Percentiles rank a stretch among this genome's conserved stretches.
These are phyloP conservation scores for Amiota mariae DNA, from an alignment of 2,888 invertebrate species.

Conservation along the genomic window DNA sequence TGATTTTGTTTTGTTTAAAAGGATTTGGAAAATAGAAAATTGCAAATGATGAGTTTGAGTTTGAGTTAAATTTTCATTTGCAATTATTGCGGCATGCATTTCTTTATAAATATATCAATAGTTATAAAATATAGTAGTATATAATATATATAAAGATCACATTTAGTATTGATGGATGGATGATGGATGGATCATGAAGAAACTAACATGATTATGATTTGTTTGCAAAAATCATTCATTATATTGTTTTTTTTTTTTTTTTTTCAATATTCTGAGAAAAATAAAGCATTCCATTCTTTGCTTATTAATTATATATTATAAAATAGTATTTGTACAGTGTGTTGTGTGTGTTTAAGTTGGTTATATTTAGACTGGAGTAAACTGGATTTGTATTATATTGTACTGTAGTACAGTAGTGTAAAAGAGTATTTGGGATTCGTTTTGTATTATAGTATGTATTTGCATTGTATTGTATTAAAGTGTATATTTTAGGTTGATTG, in stretches of 20 bases:
- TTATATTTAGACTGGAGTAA: not conserved
- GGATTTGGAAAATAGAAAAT: constrained; percentile 61
- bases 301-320: constrained; percentile 1
- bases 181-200: constrained; percentile 27
- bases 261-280: not conserved
- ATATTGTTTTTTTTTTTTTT: too few relatives aligned
- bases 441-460: not conserved
- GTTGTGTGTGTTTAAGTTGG: not conserved
- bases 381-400: too few relatives aligned
- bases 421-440: too few relatives aligned
- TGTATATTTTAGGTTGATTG: not conserved
- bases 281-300: constrained; percentile 27
- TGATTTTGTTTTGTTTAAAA: constrained; percentile 30
- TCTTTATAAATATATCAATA: constrained; percentile 8
- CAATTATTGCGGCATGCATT: constrained; percentile 46
- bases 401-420: too few relatives aligned
- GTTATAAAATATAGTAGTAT: too few relatives aligned
- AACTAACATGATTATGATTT: constrained; percentile 42
- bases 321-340: not conserved
- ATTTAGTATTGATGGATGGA: constrained; percentile 29
- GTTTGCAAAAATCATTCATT: constrained; percentile 1
- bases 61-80: constrained; percentile 57
- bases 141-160: constrained; percentile 31
- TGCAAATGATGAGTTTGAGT: constrained; percentile 63
- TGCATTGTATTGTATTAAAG: not conserved